phyloP scores from a whole-genome alignment of 2,888 invertebrate species.

The Megastigmus dorsalis region DNA sequence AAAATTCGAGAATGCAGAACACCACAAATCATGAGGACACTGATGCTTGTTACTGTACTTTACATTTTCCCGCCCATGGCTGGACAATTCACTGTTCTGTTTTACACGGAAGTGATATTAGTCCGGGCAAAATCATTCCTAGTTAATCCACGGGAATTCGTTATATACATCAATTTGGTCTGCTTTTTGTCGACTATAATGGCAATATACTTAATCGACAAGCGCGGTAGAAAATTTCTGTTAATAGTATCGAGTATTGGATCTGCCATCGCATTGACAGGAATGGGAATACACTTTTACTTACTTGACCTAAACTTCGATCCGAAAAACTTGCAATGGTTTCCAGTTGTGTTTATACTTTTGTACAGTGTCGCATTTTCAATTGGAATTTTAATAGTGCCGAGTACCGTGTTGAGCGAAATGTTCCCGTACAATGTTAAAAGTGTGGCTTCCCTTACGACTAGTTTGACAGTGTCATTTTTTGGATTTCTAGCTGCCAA shows the following conservation, averaged over 20 bases:
- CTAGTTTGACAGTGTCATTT: slow-evolving; percentile 46
- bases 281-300: slow-evolving; percentile 61
- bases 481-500: slow-evolving; percentile 55
- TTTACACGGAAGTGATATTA: slow-evolving; percentile 64
- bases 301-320: slow-evolving; percentile 56
- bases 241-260: slow-evolving; percentile 55
- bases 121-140: slow-evolving; percentile 55
- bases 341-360: slow-evolving; percentile 59
- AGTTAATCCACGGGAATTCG: slow-evolving; percentile 58
- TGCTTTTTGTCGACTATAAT: slow-evolving; percentile 50
- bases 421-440: slow-evolving; percentile 56
- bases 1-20: slow-evolving; percentile 25
- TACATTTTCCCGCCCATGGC: slow-evolving; percentile 63
- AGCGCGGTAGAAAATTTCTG: slow-evolving; percentile 52
- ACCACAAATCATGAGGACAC: slow-evolving; percentile 54
- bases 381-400: slow-evolving; percentile 52
- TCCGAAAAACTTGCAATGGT: slow-evolving; percentile 58
- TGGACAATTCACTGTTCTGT: slow-evolving; percentile 59
- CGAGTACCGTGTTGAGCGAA: slow-evolving; percentile 55
- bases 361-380: slow-evolving; percentile 51
- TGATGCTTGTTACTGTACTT: slow-evolving; percentile 57
- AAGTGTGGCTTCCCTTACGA: slow-evolving; percentile 52
- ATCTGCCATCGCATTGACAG: slow-evolving; percentile 54
- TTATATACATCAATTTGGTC: slow-evolving; percentile 56
- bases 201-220: slow-evolving; percentile 54